A percentile compares a stretch with the other conserved stretches of the same genome.
Conservation (phyloP, 1,140 invertebrate genomes). For the Drosophila serrata region DNA sequence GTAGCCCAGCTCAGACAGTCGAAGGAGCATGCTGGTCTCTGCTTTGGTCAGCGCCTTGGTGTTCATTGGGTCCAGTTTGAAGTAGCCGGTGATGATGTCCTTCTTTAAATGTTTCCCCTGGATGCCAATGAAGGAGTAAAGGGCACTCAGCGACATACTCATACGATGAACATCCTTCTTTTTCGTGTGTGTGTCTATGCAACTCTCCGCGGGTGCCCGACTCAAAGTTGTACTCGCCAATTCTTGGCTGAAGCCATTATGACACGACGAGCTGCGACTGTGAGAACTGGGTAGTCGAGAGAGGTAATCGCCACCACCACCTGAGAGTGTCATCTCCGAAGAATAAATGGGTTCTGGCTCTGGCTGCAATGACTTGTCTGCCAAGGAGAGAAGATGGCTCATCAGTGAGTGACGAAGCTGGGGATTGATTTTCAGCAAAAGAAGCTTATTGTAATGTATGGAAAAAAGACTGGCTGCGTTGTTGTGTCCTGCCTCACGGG, state of each 20-base stretch:
- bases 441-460: slow-evolving; percentile 7
- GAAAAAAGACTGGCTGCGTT: not conserved
- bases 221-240: not conserved
- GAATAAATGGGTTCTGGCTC: not conserved
- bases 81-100: slow-evolving; percentile 88
- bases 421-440: not conserved
- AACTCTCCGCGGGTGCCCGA: slow-evolving; percentile 17
- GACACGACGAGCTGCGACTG: not conserved
- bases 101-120: slow-evolving; percentile 91
- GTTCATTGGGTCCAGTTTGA: slow-evolving; percentile 88
- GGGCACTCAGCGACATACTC: slow-evolving; percentile 90
- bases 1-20: slow-evolving; percentile 93
- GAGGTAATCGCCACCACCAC: not conserved
- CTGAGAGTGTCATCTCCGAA: not conserved
- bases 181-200: not conserved
- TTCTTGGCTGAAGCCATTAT: slow-evolving; percentile 37
- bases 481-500: not conserved
- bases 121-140: slow-evolving; percentile 93
- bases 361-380: not conserved
- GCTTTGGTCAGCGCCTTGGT: slow-evolving; percentile 83
- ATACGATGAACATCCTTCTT: slow-evolving; percentile 40
- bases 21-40: slow-evolving; percentile 88
- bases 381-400: not conserved
- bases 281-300: not conserved
- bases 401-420: slow-evolving; percentile 5